Percentiles rank a stretch among this genome's conserved stretches.
These are phyloP conservation scores for Elephantulus edwardii DNA, from an alignment of 2,113 vertebrate genomes.

Conservation along the genomic window DNA sequence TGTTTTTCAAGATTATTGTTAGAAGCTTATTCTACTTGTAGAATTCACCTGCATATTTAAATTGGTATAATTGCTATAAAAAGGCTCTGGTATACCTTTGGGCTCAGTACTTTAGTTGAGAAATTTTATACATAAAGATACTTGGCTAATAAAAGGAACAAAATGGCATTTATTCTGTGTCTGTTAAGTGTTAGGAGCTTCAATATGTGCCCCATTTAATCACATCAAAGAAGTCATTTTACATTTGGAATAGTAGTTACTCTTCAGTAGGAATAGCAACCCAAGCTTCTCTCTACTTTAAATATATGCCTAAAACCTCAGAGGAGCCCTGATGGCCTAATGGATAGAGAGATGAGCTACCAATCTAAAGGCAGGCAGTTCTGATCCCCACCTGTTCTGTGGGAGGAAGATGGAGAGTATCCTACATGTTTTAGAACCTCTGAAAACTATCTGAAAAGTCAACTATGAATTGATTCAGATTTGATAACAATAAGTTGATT, in stretches of 20 bases:
- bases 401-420: no score
- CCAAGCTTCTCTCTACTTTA: neutral
- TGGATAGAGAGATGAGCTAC: no score
- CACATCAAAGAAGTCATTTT: neutral
- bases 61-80: constrained; percentile 38
- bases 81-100: constrained; percentile 52
- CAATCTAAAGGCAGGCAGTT: no score
- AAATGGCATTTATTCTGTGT: constrained; percentile 7
- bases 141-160: constrained; percentile 54
- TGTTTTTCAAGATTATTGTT: constrained; percentile 29
- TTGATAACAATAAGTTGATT: no score
- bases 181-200: constrained; percentile 22
- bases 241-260: neutral
- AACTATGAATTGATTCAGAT: no score
- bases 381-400: no score
- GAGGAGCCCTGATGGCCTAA: no score
- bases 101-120: constrained; percentile 38
- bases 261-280: constrained; percentile 17
- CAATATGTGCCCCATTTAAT: neutral
- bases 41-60: constrained; percentile 64
- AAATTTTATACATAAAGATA: constrained; percentile 52
- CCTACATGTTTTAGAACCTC: no score
- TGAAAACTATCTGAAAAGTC: no score
- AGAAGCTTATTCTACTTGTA: constrained; percentile 4
- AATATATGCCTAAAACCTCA: neutral